Conservation (phyloP, 2,113 vertebrate species). For the Epinephelus cyanopodus region DNA sequence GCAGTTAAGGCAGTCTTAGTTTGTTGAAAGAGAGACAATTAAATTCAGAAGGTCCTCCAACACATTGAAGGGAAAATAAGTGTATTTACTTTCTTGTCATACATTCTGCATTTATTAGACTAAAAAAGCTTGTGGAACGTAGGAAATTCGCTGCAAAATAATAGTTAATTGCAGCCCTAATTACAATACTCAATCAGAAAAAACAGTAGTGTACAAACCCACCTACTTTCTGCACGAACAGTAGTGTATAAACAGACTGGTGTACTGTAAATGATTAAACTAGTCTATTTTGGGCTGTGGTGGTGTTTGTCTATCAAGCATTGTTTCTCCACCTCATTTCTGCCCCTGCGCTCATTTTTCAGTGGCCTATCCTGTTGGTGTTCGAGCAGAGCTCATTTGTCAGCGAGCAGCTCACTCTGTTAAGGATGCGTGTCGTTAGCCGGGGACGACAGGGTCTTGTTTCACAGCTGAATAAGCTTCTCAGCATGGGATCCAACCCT, state of each 20-base stretch:
- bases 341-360: constrained; percentile 22
- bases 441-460: constrained; percentile 61
- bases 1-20: too few species aligned
- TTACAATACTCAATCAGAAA: not conserved
- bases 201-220: not conserved
- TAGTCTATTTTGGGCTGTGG: not conserved
- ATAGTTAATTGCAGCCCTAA: not conserved
- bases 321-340: constrained; percentile 21
- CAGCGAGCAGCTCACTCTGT: constrained; percentile 41
- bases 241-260: not conserved
- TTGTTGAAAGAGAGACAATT: too few species aligned
- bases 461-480: constrained; percentile 67
- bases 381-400: constrained; percentile 60
- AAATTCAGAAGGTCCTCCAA: too few species aligned
- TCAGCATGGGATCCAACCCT: constrained; percentile 58
- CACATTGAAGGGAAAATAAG: too few species aligned
- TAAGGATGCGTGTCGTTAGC: constrained; percentile 60
- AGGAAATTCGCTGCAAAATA: too few species aligned
- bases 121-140: too few species aligned
- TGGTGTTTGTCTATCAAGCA: constrained; percentile 28
- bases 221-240: not conserved
- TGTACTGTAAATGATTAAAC: not conserved
- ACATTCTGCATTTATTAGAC: too few species aligned
- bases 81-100: too few species aligned
- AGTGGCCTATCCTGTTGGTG: constrained; percentile 1